Conservation (phyloP, 2,113 vertebrate genomes). For the Eublepharis macularius region DNA sequence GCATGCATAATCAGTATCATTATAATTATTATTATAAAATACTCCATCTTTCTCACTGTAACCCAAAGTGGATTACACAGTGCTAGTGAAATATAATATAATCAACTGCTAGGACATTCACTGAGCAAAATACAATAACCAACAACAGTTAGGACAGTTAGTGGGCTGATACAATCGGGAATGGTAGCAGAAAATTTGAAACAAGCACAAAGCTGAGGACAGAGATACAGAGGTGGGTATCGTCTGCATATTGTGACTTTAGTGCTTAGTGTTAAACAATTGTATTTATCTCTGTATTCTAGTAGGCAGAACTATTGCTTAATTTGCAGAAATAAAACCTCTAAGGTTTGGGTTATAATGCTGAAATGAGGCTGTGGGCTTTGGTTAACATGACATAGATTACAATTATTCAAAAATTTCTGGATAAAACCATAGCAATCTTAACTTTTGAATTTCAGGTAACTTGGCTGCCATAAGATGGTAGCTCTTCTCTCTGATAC, state of each 20-base stretch:
- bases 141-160: no score
- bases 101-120: no score
- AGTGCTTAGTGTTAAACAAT: constrained; percentile 1
- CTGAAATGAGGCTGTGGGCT: background rate
- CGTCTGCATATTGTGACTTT: no score
- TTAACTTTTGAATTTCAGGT: background rate
- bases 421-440: background rate
- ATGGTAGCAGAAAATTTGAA: no score
- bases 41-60: no score
- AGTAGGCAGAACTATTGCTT: background rate
- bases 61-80: no score
- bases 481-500: background rate
- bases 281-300: constrained; percentile 10
- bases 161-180: no score
- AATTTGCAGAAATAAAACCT: background rate
- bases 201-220: no score
- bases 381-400: background rate
- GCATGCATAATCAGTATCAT: constrained; percentile 23
- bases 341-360: background rate
- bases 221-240: no score
- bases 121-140: no score
- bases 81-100: no score
- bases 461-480: background rate
- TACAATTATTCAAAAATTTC: background rate
- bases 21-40: no score